Percentiles rank a stretch among this genome's conserved stretches.
Evolutionary conservation across 2,888 invertebrate species (phyloP).

Genomic region (Drosophila siamana): DNA sequence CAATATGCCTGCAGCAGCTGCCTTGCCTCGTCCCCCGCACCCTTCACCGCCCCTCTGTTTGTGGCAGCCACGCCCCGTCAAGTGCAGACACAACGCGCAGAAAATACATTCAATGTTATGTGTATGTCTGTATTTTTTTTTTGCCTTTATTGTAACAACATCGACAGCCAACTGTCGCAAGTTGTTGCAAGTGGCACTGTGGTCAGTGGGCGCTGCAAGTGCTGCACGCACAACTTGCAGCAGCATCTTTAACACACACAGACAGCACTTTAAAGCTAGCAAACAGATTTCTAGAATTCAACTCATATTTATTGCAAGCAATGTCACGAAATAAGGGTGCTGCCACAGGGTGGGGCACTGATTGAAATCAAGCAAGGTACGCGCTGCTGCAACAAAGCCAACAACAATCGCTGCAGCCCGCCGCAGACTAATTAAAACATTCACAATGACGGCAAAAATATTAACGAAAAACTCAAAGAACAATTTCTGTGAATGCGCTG

Average conservation of each 20-base stretch:
- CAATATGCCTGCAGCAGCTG: conserved; percentile 24
- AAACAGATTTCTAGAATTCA: background rate
- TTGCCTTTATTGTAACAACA: conserved; percentile 59
- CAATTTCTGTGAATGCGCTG: conserved; percentile 38
- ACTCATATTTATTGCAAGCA: conserved; percentile 18
- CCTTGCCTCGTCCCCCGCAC: no score
- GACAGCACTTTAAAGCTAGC: no score
- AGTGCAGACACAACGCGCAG: conserved; percentile 78
- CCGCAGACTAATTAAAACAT: conserved; percentile 78
- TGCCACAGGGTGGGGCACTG: conserved; percentile 21
- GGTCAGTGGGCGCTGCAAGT: conserved; percentile 53
- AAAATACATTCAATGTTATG: conserved; percentile 66
- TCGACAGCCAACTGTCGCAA: conserved; percentile 69
- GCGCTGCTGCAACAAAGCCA: conserved; percentile 54
- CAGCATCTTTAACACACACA: conserved; percentile 35
- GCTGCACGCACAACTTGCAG: conserved; percentile 22
- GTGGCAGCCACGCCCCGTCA: conserved; percentile 60
- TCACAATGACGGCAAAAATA: conserved; percentile 67
- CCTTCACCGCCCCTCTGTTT: no score
- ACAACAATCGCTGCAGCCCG: conserved; percentile 12
- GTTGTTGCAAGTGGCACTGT: conserved; percentile 48
- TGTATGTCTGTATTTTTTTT: conserved; percentile 8
- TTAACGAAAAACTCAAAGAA: conserved; percentile 45
- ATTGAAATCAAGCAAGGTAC: conserved; percentile 62
- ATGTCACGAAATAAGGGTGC: background rate